Percentiles rank a stretch among this genome's conserved stretches.
These are phyloP conservation scores for Eupsilia transversa DNA, from an alignment of 2,888 invertebrate genomes.

Conservation along the genomic window DNA sequence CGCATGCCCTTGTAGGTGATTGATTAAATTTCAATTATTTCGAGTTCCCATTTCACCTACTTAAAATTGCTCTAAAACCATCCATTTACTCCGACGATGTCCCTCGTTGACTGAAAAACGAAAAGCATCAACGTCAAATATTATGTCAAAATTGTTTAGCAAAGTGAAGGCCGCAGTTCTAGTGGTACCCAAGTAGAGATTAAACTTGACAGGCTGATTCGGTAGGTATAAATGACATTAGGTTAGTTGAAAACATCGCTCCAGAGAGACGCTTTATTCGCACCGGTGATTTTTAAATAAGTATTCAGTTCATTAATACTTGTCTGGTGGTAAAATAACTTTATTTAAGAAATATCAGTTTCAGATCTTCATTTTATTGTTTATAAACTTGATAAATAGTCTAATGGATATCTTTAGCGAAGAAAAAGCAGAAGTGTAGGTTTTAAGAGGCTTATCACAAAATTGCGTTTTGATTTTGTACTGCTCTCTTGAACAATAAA, in stretches of 20 bases:
- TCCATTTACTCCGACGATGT: conserved; percentile 27
- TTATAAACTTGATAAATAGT: conserved; percentile 29
- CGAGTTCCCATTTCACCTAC: conserved; percentile 30
- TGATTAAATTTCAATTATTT: conserved; percentile 57
- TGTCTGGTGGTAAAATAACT: conserved; percentile 30
- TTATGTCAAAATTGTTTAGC: conserved; percentile 30
- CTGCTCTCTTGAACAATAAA: no score
- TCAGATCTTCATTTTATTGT: conserved; percentile 12
- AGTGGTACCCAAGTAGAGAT: conserved; percentile 43
- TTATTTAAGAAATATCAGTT: conserved; percentile 36
- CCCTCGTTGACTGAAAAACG: conserved; percentile 27
- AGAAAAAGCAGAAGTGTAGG: background rate
- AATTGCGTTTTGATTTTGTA: no score
- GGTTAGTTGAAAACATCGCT: conserved; percentile 44
- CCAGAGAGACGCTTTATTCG: conserved; percentile 31
- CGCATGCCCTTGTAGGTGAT: conserved; percentile 38
- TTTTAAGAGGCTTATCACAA: no score
- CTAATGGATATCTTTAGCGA: background rate
- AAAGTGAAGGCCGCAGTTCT: conserved; percentile 42
- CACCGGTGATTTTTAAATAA: conserved; percentile 49
- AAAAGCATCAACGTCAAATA: conserved; percentile 40
- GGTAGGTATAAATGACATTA: conserved; percentile 55
- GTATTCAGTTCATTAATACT: conserved; percentile 52
- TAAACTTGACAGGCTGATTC: conserved; percentile 55
- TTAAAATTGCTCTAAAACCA: conserved; percentile 31